Evolutionary conservation across 1,140 invertebrate species (phyloP).

Genomic region (Listronotus bonariensis): DNA sequence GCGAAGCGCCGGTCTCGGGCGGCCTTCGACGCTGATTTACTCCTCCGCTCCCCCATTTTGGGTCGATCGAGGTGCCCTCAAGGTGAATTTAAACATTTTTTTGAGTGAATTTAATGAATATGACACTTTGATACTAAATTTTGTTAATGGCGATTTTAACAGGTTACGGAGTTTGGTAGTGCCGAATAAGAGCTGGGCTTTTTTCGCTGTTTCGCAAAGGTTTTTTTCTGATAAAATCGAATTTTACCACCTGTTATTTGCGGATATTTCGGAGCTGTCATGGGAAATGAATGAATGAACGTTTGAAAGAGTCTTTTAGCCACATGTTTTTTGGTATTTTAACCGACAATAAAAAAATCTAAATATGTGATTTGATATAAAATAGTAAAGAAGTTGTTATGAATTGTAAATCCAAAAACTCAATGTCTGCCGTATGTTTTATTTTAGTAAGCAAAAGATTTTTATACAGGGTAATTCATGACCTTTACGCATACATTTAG

Average conservation of each 20-base stretch:
- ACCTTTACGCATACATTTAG: too few species aligned
- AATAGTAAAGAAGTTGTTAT: too few species aligned
- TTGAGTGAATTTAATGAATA: slow-evolving; percentile 2
- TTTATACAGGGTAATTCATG: too few species aligned
- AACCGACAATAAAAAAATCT: too few species aligned
- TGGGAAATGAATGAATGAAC: not conserved
- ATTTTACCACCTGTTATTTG: slow-evolving; percentile 35
- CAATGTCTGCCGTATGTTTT: too few species aligned
- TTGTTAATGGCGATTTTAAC: too few species aligned
- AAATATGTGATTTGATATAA: too few species aligned
- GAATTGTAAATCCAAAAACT: too few species aligned
- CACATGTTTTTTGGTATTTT: too few species aligned
- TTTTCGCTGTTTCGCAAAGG: not conserved
- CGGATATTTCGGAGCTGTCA: slow-evolving; percentile 3
- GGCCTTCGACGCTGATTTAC: slow-evolving; percentile 27
- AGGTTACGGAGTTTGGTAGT: not conserved
- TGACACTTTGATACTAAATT: not conserved
- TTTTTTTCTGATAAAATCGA: slow-evolving; percentile 19
- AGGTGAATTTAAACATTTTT: slow-evolving; percentile 21
- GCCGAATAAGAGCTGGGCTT: not conserved
- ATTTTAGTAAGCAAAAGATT: too few species aligned
- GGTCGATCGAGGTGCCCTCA: slow-evolving; percentile 31
- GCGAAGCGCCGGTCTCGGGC: slow-evolving; percentile 32
- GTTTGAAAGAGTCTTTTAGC: not conserved
- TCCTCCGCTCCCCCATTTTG: slow-evolving; percentile 7